Base-by-base conservation (phyloP, 2,113 vertebrate genomes). In the Atherinomorus stipes region DNA sequence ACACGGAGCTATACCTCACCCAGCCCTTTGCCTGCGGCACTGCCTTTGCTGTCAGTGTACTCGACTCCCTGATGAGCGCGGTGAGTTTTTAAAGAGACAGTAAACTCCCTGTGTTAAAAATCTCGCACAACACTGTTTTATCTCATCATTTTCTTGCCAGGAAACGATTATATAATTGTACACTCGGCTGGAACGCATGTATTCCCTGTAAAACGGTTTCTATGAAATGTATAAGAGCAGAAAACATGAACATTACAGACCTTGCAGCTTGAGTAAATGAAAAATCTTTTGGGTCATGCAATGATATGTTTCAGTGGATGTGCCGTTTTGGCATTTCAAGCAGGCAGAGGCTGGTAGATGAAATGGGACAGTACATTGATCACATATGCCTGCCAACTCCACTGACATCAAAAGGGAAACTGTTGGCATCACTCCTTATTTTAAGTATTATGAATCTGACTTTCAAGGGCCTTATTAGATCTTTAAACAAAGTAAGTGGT, bases 1-100 rank as follows among this genome's bases (percentile, higher is more conserved):
- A 99, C 91, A 99, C 98, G 19, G 98, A 99, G 92, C 93, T 99
- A 89, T 99, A 99, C 89, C 96, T 99, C 83, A 99, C 98, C 0
- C 98, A 99, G 90, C 98, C 98, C 19, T 99, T 99, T 71, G 98
- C 98, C 50, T 99, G 98, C 66, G 98, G 98, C 85, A 99, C 98
- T 0, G 98, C 98, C 0, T 99, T 99, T 71, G 98, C 98, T 11
- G 94, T 99, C 94, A 99, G 98, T 0, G 98, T 99, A 65, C 93
- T 99, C 79, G 98, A 99, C 91, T 99, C 98, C 1, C 94, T 99
- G 79, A 99, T 99, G 98, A 99, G 98, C 4, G 98, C 98, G 58
- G 98, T 99, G 92, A 97, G 98, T 92, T 83, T 38, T 53, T 60
- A 49, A 42, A 61, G 68, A 52, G 16, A 22, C 63, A 18, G 16